Conservation (phyloP, 2,113 vertebrate genomes). For the Onychorhynchus coronatus region DNA sequence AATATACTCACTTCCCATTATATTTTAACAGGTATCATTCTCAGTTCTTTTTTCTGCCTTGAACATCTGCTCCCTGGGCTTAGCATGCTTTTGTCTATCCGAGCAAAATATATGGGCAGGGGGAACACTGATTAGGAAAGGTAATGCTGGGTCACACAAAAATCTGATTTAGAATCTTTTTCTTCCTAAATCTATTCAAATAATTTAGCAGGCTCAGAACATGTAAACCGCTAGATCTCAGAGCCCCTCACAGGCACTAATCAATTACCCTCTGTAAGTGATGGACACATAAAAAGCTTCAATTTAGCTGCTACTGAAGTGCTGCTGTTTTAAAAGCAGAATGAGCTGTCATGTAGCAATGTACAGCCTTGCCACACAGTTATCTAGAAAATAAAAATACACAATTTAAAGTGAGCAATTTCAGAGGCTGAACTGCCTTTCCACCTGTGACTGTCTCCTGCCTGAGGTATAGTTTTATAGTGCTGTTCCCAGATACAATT, state of each 20-base stretch:
- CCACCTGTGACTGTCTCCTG: background rate
- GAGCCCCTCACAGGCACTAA: background rate
- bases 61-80: background rate
- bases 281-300: slow-evolving; percentile 20
- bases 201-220: background rate
- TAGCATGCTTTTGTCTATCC: background rate
- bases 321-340: slow-evolving; percentile 32
- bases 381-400: background rate
- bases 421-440: background rate
- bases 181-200: background rate
- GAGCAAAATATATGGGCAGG: background rate
- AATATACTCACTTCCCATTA: background rate
- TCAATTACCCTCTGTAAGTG: slow-evolving; percentile 19
- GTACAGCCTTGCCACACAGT: background rate
- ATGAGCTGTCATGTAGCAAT: background rate
- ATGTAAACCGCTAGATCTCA: background rate
- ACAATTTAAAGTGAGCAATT: background rate
- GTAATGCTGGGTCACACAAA: background rate
- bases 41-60: background rate
- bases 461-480: background rate
- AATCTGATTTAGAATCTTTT: background rate
- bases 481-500: background rate
- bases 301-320: slow-evolving; percentile 12
- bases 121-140: background rate
- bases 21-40: background rate